These are phyloP conservation scores for Macrotus californicus DNA, from an alignment of 2,113 vertebrate genomes.

Conservation along the genomic window DNA sequence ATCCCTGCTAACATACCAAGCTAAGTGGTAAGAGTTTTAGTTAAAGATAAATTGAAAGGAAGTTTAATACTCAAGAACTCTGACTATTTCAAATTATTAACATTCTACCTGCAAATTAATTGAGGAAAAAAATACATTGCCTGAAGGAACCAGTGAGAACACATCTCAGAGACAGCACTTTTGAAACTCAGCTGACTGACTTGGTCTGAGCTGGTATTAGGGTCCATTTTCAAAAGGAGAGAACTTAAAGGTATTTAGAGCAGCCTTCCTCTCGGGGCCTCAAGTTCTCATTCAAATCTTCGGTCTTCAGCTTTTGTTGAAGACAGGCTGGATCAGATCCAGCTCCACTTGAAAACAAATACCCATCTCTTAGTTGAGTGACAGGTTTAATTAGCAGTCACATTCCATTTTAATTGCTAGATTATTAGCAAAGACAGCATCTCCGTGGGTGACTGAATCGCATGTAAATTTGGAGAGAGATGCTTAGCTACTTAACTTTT, in stretches of 20 bases:
- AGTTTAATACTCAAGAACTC: neutral
- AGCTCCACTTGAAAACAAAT: constrained; percentile 67
- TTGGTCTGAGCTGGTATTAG: neutral
- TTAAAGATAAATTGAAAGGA: neutral
- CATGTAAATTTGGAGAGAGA: constrained; percentile 15
- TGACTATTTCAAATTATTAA: constrained; percentile 46
- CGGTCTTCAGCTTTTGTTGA: constrained; percentile 31
- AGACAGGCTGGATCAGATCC: constrained; percentile 61
- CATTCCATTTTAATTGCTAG: constrained; percentile 71
- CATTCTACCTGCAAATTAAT: constrained; percentile 20
- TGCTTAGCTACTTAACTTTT: constrained; percentile 6
- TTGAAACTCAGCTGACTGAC: neutral
- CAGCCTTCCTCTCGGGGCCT: constrained; percentile 57
- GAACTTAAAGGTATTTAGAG: constrained; percentile 53
- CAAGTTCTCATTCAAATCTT: constrained; percentile 69
- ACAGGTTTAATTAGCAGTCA: constrained; percentile 72
- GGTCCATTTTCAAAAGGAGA: constrained; percentile 47
- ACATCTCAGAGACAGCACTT: neutral
- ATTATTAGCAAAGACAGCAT: constrained; percentile 64
- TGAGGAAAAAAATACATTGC: constrained; percentile 31
- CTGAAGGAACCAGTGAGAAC: neutral
- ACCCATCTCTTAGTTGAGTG: constrained; percentile 64
- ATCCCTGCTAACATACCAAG: neutral
- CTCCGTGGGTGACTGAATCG: constrained; percentile 14
- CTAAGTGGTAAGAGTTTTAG: neutral